Percentiles rank a stretch among this genome's conserved stretches.
Evolutionary conservation across 2,797 vertebrate genomes (phyloP).

Genomic region (Mormyrus proboscirostris): DNA sequence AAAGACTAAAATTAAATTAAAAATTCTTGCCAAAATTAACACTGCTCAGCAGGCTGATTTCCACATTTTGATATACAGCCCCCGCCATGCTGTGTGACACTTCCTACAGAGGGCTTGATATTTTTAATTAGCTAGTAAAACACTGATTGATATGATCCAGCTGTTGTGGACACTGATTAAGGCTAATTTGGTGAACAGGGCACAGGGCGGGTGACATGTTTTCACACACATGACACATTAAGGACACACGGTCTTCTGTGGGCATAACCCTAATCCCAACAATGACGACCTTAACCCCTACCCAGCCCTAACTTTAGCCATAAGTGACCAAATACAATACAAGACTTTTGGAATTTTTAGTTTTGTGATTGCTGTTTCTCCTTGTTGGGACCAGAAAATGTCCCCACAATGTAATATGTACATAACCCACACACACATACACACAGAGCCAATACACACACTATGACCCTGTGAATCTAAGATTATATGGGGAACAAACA

Average conservation of each 20-base stretch:
- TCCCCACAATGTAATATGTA: neutral
- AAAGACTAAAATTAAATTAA: neutral
- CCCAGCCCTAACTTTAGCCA: neutral
- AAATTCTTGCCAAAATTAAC: neutral
- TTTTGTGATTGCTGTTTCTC: neutral
- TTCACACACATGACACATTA: neutral
- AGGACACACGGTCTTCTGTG: neutral
- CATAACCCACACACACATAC: neutral
- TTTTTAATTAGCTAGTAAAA: neutral
- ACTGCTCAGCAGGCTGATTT: neutral
- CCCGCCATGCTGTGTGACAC: neutral
- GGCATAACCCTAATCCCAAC: neutral
- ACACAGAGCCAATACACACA: neutral
- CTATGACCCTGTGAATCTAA: neutral
- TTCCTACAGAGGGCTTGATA: neutral
- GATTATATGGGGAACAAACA: neutral
- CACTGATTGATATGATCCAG: neutral
- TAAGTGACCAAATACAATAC: neutral
- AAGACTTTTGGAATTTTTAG: neutral
- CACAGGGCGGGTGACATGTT: neutral
- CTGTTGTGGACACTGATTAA: neutral
- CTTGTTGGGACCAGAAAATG: neutral
- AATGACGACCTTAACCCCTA: neutral
- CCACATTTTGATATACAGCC: neutral
- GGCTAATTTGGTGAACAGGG: neutral